phyloP scores from a whole-genome alignment of 1,140 invertebrate genomes.

The Planococcus citri region DNA sequence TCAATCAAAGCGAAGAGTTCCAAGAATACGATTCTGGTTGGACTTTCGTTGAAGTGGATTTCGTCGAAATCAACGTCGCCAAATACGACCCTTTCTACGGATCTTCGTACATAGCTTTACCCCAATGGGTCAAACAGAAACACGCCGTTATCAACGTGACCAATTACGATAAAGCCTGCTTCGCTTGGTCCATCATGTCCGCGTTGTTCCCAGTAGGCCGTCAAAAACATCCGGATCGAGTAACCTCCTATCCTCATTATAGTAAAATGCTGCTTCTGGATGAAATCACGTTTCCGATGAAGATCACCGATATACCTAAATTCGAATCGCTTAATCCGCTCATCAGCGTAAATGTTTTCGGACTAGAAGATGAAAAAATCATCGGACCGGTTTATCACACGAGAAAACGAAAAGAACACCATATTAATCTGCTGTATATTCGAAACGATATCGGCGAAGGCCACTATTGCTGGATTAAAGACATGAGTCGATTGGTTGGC shows the following conservation, averaged over 20 bases:
- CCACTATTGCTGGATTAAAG: not conserved
- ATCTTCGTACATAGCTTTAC: not conserved
- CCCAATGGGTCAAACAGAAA: not conserved
- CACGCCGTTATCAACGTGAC: constrained; percentile 10
- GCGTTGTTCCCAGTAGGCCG: too few relatives aligned
- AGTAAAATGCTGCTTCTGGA: not conserved
- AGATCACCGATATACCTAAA: not conserved
- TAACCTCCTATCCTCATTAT: not conserved
- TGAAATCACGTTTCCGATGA: not conserved
- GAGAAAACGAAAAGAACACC: not conserved
- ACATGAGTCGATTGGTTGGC: not conserved
- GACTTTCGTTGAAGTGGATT: not conserved
- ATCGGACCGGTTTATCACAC: not conserved
- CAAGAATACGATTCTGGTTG: not conserved
- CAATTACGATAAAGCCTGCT: constrained; percentile 11
- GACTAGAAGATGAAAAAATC: not conserved
- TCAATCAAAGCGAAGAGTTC: not conserved
- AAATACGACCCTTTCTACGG: constrained; percentile 11
- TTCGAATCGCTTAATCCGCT: not conserved
- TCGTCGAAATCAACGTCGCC: not conserved
- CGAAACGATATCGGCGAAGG: not conserved
- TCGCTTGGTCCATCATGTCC: not conserved
- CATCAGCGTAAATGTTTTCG: not conserved
- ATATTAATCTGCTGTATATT: constrained; percentile 10
- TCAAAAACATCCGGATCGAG: too few relatives aligned